These are phyloP conservation scores for Amyelois transitella DNA, from an alignment of 1,140 invertebrate genomes.

Conservation along the genomic window DNA sequence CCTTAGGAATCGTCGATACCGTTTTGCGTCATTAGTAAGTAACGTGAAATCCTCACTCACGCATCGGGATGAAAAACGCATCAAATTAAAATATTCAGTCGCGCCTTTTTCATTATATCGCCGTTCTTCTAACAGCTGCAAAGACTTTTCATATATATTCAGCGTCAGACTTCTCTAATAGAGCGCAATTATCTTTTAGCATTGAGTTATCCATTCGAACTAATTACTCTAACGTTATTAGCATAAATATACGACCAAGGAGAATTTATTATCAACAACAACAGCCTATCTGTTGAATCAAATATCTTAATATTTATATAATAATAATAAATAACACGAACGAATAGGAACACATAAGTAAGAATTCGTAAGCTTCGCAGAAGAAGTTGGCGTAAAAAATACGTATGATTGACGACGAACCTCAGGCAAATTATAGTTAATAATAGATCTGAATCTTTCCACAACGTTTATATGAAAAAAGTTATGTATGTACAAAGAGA, in stretches of 20 bases:
- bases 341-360: slow-evolving; percentile 8
- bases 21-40: slow-evolving; percentile 55
- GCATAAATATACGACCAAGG: slow-evolving; percentile 14
- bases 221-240: slow-evolving; percentile 12
- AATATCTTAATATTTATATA: neutral
- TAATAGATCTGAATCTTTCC: neutral
- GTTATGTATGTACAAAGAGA: no score
- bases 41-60: slow-evolving; percentile 46
- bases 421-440: neutral
- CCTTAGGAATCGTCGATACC: no score
- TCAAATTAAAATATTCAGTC: slow-evolving; percentile 41
- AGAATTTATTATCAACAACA: slow-evolving; percentile 20
- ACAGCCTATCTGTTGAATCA: no score
- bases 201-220: slow-evolving; percentile 18
- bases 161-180: neutral
- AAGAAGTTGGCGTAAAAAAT: slow-evolving; percentile 31
- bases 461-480: no score
- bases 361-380: slow-evolving; percentile 29
- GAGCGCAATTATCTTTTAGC: slow-evolving; percentile 7
- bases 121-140: neutral
- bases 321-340: no score
- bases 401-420: slow-evolving; percentile 35
- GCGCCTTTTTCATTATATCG: neutral
- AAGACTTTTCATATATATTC: neutral
- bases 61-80: slow-evolving; percentile 37